Evolutionary conservation across 2,888 invertebrate genomes (phyloP), one percentile per base, ranked within the genome.

Genomic region (Holacanthella duospinosa): DNA sequence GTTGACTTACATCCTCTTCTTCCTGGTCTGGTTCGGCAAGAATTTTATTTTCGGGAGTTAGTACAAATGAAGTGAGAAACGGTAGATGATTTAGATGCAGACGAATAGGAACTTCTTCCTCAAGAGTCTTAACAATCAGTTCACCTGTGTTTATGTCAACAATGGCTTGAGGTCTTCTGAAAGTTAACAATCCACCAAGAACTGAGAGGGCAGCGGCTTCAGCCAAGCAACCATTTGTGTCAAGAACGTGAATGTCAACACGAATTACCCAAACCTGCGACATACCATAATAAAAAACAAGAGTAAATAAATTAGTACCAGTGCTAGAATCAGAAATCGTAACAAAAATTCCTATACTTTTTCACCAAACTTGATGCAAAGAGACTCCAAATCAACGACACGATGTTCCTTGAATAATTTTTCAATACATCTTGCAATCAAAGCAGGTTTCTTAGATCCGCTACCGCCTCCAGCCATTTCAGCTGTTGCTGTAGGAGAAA

Each of bases 321-420:
- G 16, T 36, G 36, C 36, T 36, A 16, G n/a, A n/a, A n/a, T n/a
- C n/a, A n/a, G n/a, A n/a, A n/a, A n/a, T n/a, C n/a, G n/a, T n/a
- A 58, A 61, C 28, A n/a, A n/a, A n/a, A n/a, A 9, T 27, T 29
- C 3, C 28, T 62, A 44, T 54, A 72, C 71, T 64, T 69, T 66
- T 61, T 72, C 71, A 21, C 70, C 71, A 67, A 70, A 72, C 29
- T 70, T 70, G n/a, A 72, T 68, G 55, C 71, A 72, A 3, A 72
- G 61, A 12, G 70, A 69, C 44, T 70, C 71, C 56, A 72, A 54
- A 57, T 72, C 71, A 6, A 72, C 60, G 21, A 70, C 71, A 24
- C 66, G 57, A 59, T 72, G 67, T 43, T 72, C 71, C 58, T 70
- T 72, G 43, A 72, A 72, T 57, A 70, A 59, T 55, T 63, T 60